Base-by-base conservation (phyloP, 1,140 invertebrate genomes). In the Armadillidium nasatum region DNA sequence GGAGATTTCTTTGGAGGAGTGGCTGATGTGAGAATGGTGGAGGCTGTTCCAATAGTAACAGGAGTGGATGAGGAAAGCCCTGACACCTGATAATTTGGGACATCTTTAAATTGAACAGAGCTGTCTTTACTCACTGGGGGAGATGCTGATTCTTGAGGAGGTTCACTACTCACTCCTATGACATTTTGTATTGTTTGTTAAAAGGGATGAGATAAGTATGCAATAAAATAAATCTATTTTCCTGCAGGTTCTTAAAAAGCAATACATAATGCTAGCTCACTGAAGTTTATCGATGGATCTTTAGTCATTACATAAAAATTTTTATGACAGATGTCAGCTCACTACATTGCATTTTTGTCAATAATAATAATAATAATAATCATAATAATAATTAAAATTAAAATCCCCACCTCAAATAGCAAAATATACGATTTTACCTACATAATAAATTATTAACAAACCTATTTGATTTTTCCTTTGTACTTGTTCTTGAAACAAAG, bases 401-500 rank as follows among this genome's bases (percentile, higher is more conserved):
- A 19, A 19, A 3, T 15, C 50, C 19, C 50, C 50, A 13, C 50
- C 2, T 60, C 50, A 33, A 33, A 33, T 33, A 33, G 33, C 33
- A 1, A 33, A 33, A 33, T 1, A 33, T 33, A 33, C 2, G 6
- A 33, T 33, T 33, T 33, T 33, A 3, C 1, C 6, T 33, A 6
- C 33, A 33, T 33, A 33, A 33, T 33, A 33, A 33, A 33, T n/a
- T 71, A 23, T n/a, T 19, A 60, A 75, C 73, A 60, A 19, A 75
- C 73, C 73, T 11, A 67, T n/a, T 21, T 46, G 50, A 33, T 60
- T 13, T 69, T 21, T 9, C 23, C 23, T 44, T 13, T 60, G 50
- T 15, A 67, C 68, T 11, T 75, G 73, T 44, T 75, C 60, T 33
- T 67, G 43, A 67, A 75, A 75, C 21, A 75, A 67, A 11, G 73